Evolutionary conservation across 2,797 vertebrate species (phyloP), one percentile per base, ranked within the genome.

Genomic region (Pagetopsis macropterus): DNA sequence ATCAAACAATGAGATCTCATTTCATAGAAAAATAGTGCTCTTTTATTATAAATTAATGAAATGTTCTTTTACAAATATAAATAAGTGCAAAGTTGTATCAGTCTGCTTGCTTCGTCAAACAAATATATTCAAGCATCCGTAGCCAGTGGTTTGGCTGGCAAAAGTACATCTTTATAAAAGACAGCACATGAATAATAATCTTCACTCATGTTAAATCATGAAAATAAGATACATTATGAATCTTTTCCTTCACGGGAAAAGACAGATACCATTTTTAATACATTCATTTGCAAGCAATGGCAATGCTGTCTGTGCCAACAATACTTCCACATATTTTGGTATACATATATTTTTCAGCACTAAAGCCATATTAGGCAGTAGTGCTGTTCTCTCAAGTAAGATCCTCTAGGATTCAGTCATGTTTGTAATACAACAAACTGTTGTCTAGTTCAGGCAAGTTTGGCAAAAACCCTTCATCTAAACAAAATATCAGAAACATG

Each of bases 21-120:
- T 82, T 88, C 75, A 75, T 93, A 96, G 92, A 98, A 98, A 98
- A 98, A 97, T 98, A 98, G 93, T 95, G 92, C 90, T 96, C 92
- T 97, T 84, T 99, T 98, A 99, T 97, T 99, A 98, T 98, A 99
- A 99, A 97, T 98, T 98, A 99, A 87, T 94, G 94, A 96, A 96
- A 96, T 91, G 75, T 90, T 91, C 91, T 51, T 37, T 37, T 93
- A 96, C 94, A 96, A 97, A 96, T 98, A 99, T 98, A 99, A 98
- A 98, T 98, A 97, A 96, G 96, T 98, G 97, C 97, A 98, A 97
- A 97, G 93, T 96, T 87, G 89, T 94, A 91, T 96, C 85, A 90
- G 89, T 91, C 88, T 81, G 82, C 80, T 85, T 90, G 82, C 79
- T 85, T 88, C 64, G 76, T 88, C 79, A 77, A 87, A 90, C 92